Base-by-base conservation (phyloP, 2,113 vertebrate species). In the Catharus minimus region DNA sequence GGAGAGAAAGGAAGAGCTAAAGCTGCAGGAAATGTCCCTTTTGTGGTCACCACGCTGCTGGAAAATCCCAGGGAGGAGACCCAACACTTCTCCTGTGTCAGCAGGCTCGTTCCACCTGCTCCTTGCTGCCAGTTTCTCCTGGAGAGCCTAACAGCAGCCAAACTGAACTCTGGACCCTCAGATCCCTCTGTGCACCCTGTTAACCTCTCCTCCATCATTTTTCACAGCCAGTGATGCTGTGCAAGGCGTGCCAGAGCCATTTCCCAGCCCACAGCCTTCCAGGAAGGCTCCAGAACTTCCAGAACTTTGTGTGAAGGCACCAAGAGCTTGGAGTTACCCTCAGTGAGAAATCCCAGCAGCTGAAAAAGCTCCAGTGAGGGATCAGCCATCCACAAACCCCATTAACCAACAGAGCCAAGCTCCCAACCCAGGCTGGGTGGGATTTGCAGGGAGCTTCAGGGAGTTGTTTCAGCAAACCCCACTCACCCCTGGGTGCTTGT, bases 401-500 rank as follows among this genome's bases (percentile, higher is more conserved):
- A 3, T 5, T 10, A 26, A 41, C 22, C 57, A 22, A 2, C 33
- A 14, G 22, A 33, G 15, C 64, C 10, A 43, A 67, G 43, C 22
- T 53, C 60, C 61, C 26, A 27, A 21, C 23, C 15, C 18, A 9
- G n/a, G 19, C 13, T 72, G 64, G 49, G 50, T 58, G n/a, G 21
- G 44, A 47, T 80, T 39, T 60, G 4, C 44, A 39, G 67, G n/a
- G 57, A 91, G 36, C 22, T 39, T 27, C 0, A 0, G 27, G 47
- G 82, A 20, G 23, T 8, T 24, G 6, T 39, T 77, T 15, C 9
- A 19, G 66, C n/a, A 62, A 24, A 41, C 39, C 52, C n/a, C 58
- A 50, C 0, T 0, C 1, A 36, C 23, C 36, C 9, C 4, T 15
- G 65, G 13, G 52, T 22, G 13, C 20, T 0, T n/a, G 8, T 46